Conservation (phyloP, 35 echinoderm and acorn worm species). For the Anneissia japonica region DNA sequence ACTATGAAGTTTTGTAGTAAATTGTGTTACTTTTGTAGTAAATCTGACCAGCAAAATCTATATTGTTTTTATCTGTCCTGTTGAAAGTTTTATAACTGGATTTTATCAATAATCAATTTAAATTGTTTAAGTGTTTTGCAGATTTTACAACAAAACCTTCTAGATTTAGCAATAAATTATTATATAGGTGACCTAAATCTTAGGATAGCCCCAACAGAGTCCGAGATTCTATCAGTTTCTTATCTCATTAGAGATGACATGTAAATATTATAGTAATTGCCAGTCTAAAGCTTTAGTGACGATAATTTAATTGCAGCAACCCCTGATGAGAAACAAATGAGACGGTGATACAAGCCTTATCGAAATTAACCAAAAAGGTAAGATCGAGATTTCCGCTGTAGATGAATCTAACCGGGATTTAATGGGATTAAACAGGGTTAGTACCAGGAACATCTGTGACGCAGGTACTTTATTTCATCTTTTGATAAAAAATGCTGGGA, state of each 20-base stretch:
- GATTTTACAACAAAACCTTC: no score
- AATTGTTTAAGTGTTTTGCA: no score
- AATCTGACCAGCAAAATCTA: no score
- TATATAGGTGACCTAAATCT: no score
- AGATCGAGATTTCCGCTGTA: neutral
- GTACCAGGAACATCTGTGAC: neutral
- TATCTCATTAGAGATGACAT: neutral
- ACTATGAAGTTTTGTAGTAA: no score
- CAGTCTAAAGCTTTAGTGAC: neutral
- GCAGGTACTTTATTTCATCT: neutral
- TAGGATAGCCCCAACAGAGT: no score
- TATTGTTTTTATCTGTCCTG: no score
- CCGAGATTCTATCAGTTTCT: no score
- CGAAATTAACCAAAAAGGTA: neutral
- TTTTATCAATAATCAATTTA: no score
- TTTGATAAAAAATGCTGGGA: neutral
- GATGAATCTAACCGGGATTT: neutral
- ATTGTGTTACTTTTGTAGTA: no score
- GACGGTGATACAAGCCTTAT: neutral
- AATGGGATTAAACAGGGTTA: neutral
- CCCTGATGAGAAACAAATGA: neutral
- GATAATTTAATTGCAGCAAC: neutral
- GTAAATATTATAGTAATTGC: neutral
- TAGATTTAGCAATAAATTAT: no score
- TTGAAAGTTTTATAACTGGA: no score